Base-by-base conservation (phyloP, 2,888 invertebrate species). In the Sepiola atlantica region DNA sequence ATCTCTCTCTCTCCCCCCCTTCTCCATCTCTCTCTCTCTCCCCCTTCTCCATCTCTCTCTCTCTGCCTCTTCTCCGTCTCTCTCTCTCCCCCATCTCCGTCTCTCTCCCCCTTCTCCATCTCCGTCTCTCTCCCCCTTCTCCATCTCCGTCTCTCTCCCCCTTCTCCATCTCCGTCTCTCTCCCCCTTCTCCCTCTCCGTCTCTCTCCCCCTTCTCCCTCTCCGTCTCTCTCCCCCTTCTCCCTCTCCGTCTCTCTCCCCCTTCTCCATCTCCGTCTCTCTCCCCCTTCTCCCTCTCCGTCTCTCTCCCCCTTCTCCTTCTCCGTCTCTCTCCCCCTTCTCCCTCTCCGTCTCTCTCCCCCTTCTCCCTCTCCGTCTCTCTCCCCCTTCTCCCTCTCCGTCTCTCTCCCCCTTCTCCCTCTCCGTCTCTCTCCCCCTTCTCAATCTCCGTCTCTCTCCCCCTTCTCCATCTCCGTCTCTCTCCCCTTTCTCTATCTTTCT, bases 61-160 rank as follows among this genome's bases (percentile, higher is more conserved):
- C 90, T 93, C n/a, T 45, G 16, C 90, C 55, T 55, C 10, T 92
- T 57, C 93, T 93, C 93, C 90, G 91, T 77, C 93, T 91, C 61
- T 90, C 55, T 77, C 57, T 91, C 10, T 1, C 24, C 24, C 16
- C 21, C 91, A 18, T 55, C 6, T 61, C 32, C 35, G 20, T 90
- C 35, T 61, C 20, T 32, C 57, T 92, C 16, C 61, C 55, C 45
- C 35, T 57, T 35, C 35, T 55, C 55, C 24, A 55, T 55, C 55
- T 57, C 55, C 92, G 21, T 77, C 35, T 77, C 55, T 55, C 45
- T 61, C 45, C 90, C 90, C 77, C 45, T 90, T 61, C 90, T 57
- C 93, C 77, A n/a, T n/a, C 55, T 94, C 90, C 54, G n/a, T 93
- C 55, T 32, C 93, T 92, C 92, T 35, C 45, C 55, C 55, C 54